Evolutionary conservation across 2,797 vertebrate species (phyloP).

Genomic region (Oreonectes daqikongensis): DNA sequence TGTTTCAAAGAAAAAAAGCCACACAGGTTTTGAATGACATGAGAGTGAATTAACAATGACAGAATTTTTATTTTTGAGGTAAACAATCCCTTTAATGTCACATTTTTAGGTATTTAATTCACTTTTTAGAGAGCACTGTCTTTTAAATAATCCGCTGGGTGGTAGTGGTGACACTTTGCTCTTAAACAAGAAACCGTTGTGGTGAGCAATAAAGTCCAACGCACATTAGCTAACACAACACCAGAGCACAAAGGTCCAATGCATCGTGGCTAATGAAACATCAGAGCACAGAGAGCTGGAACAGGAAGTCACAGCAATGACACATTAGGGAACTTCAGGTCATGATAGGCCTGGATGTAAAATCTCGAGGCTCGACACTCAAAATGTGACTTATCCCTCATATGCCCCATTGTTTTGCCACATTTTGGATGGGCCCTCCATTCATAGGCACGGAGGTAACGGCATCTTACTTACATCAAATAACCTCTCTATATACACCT

Average conservation of each 20-base stretch:
- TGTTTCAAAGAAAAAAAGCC: too few relatives aligned
- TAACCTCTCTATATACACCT: constrained; percentile 99
- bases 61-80: too few relatives aligned
- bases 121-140: constrained; percentile 81
- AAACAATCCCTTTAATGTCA: background rate
- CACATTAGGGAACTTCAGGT: constrained; percentile 71
- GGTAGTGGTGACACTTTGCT: constrained; percentile 80
- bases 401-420: constrained; percentile 98
- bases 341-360: constrained; percentile 67
- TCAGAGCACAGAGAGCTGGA: constrained; percentile 82
- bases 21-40: too few relatives aligned
- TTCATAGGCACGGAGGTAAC: constrained; percentile 85
- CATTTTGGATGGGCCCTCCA: constrained; percentile 96
- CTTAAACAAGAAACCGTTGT: constrained; percentile 49
- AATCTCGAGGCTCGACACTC: constrained; percentile 74
- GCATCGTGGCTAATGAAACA: constrained; percentile 81
- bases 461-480: constrained; percentile 99
- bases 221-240: constrained; percentile 54
- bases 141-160: constrained; percentile 80
- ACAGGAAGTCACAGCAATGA: constrained; percentile 75
- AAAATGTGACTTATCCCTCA: constrained; percentile 99
- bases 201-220: constrained; percentile 65
- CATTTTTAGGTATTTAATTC: constrained; percentile 13
- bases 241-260: constrained; percentile 78
- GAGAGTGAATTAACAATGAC: too few relatives aligned